A percentile compares a stretch with the other conserved stretches of the same genome.
These are phyloP conservation scores for Danio choprae DNA, from an alignment of 2,797 vertebrate genomes.

Conservation along the genomic window DNA sequence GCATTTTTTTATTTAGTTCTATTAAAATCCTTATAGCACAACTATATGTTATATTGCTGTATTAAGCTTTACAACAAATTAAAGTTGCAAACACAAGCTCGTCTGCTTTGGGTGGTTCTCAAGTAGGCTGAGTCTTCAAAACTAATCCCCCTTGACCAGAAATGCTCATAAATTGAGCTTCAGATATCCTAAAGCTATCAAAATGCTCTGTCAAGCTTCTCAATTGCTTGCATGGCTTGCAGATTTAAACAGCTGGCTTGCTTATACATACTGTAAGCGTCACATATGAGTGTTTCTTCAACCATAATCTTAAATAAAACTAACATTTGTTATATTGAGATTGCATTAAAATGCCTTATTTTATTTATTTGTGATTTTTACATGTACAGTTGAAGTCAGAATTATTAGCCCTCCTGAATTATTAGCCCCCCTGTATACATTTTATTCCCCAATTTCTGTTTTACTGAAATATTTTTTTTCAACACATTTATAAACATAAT, in stretches of 20 bases:
- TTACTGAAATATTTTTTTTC: too few relatives aligned
- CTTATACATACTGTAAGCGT: neutral
- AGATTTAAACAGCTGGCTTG: neutral
- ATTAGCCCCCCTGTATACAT: too few relatives aligned
- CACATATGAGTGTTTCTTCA: slow-evolving; percentile 22
- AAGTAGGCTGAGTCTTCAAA: neutral
- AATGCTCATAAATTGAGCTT: neutral
- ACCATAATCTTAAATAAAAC: neutral
- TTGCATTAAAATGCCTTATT: too few relatives aligned
- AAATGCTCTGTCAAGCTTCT: neutral
- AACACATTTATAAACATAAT: too few relatives aligned
- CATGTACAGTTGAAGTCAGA: too few relatives aligned
- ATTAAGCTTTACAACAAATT: neutral
- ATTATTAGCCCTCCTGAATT: too few relatives aligned
- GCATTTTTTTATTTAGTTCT: neutral
- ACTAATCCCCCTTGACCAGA: neutral
- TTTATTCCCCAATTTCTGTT: too few relatives aligned
- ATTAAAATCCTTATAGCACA: neutral
- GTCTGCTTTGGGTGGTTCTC: neutral
- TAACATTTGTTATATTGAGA: too few relatives aligned
- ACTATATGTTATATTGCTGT: neutral
- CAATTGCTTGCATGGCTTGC: neutral
- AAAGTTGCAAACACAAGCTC: slow-evolving; percentile 8
- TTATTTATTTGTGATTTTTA: too few relatives aligned
- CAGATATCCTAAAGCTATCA: neutral